A percentile compares a stretch with the other conserved stretches of the same genome.
phyloP scores from a whole-genome alignment of 2,888 invertebrate species.

The Leptura quadrifasciata region DNA sequence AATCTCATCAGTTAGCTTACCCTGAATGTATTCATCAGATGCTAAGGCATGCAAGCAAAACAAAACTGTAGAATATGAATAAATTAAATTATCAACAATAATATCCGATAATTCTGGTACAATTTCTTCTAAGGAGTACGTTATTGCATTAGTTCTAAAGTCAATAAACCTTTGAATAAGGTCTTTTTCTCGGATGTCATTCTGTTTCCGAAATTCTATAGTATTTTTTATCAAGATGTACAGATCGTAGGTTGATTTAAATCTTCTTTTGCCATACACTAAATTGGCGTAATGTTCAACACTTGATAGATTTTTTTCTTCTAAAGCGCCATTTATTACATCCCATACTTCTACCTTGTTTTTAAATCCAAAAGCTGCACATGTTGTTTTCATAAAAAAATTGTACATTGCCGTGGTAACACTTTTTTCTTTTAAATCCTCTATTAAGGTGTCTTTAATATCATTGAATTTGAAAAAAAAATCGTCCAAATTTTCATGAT shows the following conservation, averaged over 20 bases:
- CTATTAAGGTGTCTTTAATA: conserved; percentile 37
- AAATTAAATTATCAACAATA: conserved; percentile 48
- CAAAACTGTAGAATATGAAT: conserved; percentile 48
- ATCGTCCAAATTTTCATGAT: conserved; percentile 28
- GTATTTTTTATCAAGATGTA: conserved; percentile 41
- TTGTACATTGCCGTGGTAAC: conserved; percentile 29
- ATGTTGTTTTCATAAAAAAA: conserved; percentile 49
- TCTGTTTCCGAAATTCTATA: conserved; percentile 53
- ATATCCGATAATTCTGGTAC: conserved; percentile 49
- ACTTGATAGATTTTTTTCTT: conserved; percentile 41
- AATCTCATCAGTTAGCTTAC: conserved; percentile 60
- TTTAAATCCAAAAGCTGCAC: conserved; percentile 51
- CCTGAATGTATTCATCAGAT: conserved; percentile 56
- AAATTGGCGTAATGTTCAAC: conserved; percentile 47
- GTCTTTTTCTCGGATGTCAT: conserved; percentile 52
- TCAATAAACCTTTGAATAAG: conserved; percentile 52
- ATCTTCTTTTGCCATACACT: conserved; percentile 42
- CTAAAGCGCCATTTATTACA: conserved; percentile 41
- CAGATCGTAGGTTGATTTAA: conserved; percentile 34
- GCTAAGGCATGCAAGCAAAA: conserved; percentile 60
- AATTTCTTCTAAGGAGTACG: conserved; percentile 39
- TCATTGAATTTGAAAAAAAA: conserved; percentile 46
- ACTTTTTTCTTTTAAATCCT: conserved; percentile 36
- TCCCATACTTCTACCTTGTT: conserved; percentile 41
- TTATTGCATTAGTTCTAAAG: conserved; percentile 42